phyloP scores from a whole-genome alignment of 1,140 invertebrate species.

The Caerostris darwini region DNA sequence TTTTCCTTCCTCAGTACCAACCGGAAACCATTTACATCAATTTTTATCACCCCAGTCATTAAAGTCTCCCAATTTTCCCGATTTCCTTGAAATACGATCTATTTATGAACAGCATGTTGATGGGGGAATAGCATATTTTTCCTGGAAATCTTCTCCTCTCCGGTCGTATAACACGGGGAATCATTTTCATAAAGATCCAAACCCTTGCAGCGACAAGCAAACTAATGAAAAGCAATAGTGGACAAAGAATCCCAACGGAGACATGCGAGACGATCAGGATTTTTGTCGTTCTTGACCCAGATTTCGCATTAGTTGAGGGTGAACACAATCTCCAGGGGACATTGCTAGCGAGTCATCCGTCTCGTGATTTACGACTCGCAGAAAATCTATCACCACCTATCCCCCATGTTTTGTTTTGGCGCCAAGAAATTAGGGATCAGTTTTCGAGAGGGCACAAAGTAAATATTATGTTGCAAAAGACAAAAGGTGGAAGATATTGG shows the following conservation, averaged over 20 bases:
- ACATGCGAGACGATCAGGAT: not conserved
- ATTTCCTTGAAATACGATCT: not conserved
- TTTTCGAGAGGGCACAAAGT: not conserved
- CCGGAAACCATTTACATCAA: not conserved
- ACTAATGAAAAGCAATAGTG: not conserved
- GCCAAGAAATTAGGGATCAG: not conserved
- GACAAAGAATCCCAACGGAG: not conserved
- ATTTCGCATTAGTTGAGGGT: not conserved
- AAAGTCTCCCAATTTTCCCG: not conserved
- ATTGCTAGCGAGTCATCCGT: not conserved
- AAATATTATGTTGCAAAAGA: not conserved
- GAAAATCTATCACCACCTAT: not conserved
- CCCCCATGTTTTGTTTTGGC: not conserved
- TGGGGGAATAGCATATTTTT: not conserved
- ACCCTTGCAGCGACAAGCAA: not conserved
- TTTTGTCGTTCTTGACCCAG: constrained; percentile 34
- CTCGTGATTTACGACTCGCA: not conserved
- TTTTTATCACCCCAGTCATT: not conserved
- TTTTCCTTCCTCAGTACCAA: too few relatives aligned
- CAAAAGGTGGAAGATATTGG: not conserved
- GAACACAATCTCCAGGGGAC: not conserved
- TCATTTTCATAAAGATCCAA: not conserved
- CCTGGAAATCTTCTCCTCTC: not conserved
- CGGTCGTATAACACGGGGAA: not conserved
- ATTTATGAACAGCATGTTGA: not conserved